Percentiles rank a stretch among this genome's conserved stretches.
Evolutionary conservation across 2,888 invertebrate genomes (phyloP).

Genomic region (Dysmachus trigonus): DNA sequence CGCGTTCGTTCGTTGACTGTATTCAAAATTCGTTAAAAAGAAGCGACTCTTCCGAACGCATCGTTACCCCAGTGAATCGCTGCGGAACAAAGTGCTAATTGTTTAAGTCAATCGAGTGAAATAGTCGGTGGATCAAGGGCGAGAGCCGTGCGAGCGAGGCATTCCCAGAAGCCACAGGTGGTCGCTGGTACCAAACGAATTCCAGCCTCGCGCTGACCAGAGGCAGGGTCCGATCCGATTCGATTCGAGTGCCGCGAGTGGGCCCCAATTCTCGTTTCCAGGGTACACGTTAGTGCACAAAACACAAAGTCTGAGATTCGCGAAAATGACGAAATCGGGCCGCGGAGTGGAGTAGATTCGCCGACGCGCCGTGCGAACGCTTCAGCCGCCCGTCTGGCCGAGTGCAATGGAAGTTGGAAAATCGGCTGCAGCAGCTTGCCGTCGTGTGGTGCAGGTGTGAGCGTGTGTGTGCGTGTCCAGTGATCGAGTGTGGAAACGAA

Average conservation of each 20-base stretch:
- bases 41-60: not conserved
- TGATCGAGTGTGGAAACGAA: conserved; percentile 26
- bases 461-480: not conserved
- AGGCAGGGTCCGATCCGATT: not conserved
- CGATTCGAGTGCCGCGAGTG: not conserved
- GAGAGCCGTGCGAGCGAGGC: not conserved
- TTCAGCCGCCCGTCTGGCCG: not conserved
- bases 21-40: not conserved
- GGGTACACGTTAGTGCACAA: not conserved
- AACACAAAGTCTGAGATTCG: not conserved
- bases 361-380: not conserved
- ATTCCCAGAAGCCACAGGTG: conserved; percentile 29
- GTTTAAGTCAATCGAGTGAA: not conserved
- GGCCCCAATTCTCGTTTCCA: not conserved
- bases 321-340: conserved; percentile 14
- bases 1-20: conserved; percentile 30
- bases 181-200: not conserved
- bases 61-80: not conserved
- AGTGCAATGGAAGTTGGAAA: not conserved
- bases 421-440: not conserved
- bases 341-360: not conserved
- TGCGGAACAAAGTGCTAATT: not conserved
- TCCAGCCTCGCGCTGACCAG: not conserved
- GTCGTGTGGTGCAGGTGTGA: not conserved
- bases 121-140: not conserved